These are phyloP conservation scores for Caenorhabditis becei DNA, from an alignment of 2,888 invertebrate species.

Conservation along the genomic window DNA sequence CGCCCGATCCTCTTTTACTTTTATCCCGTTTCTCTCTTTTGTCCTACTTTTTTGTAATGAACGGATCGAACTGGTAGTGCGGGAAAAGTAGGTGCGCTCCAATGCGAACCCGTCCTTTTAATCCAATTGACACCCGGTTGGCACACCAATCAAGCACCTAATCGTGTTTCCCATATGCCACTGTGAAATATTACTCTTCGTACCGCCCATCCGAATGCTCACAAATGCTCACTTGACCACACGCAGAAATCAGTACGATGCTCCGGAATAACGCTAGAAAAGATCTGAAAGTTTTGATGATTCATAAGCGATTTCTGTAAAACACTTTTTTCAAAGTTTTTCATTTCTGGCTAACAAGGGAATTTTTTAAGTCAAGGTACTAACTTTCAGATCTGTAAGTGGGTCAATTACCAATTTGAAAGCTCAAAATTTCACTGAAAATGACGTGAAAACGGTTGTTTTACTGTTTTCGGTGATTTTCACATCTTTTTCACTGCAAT, in stretches of 20 bases:
- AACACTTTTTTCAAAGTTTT: too few relatives aligned
- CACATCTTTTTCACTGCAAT: too few relatives aligned
- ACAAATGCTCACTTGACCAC: neutral
- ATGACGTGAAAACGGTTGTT: too few relatives aligned
- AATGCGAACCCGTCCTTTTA: constrained; percentile 9
- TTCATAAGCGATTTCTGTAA: too few relatives aligned
- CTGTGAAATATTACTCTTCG: constrained; percentile 36
- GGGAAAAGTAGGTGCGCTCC: neutral
- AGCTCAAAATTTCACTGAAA: too few relatives aligned
- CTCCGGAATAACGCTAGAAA: too few relatives aligned
- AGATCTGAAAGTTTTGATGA: too few relatives aligned
- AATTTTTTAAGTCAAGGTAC: too few relatives aligned
- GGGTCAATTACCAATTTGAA: too few relatives aligned
- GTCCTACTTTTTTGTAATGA: constrained; percentile 24
- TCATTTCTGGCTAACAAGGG: too few relatives aligned
- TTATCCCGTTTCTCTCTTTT: constrained; percentile 5
- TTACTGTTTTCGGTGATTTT: too few relatives aligned
- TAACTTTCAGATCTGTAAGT: too few relatives aligned
- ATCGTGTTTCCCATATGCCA: constrained; percentile 49
- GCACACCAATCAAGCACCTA: constrained; percentile 39
- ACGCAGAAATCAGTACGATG: neutral
- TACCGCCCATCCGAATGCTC: neutral
- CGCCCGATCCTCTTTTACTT: neutral
- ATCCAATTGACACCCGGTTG: constrained; percentile 46
- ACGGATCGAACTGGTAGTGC: neutral